A percentile compares a stretch with the other conserved stretches of the same genome.
Conservation (phyloP, 2,888 invertebrate species). For the Euclidia mi region DNA sequence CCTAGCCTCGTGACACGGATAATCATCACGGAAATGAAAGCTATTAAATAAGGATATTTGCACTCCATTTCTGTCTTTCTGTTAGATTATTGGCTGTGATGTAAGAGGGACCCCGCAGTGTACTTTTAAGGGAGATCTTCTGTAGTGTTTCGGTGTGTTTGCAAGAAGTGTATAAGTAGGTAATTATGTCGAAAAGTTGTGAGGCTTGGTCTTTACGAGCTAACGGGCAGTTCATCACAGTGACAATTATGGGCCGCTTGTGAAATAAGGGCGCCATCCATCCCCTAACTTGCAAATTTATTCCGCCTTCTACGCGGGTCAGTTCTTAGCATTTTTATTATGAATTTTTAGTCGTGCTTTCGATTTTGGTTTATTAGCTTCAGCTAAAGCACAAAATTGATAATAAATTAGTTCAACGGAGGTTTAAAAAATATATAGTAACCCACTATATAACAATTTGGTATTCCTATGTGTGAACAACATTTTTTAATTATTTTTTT, state of each 20-base stretch:
- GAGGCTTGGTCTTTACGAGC: slow-evolving; percentile 12
- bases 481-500: too few relatives aligned
- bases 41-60: slow-evolving; percentile 1
- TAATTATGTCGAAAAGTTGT: too few relatives aligned
- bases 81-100: neutral
- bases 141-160: neutral
- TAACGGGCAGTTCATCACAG: slow-evolving; percentile 17
- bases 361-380: too few relatives aligned
- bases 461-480: too few relatives aligned
- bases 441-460: too few relatives aligned
- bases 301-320: too few relatives aligned
- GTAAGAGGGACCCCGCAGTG: neutral
- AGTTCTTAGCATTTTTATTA: too few relatives aligned
- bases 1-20: slow-evolving; percentile 4
- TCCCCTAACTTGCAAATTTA: neutral
- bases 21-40: slow-evolving; percentile 8
- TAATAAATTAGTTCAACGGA: too few relatives aligned
- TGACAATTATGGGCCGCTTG: neutral
- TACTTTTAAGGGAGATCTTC: neutral
- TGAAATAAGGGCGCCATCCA: neutral
- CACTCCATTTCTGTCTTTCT: neutral
- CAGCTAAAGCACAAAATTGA: too few relatives aligned
- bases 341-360: too few relatives aligned
- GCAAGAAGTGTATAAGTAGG: slow-evolving; percentile 12
- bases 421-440: too few relatives aligned